phyloP scores from a whole-genome alignment of 1,140 invertebrate species.

The Drusus annulatus region DNA sequence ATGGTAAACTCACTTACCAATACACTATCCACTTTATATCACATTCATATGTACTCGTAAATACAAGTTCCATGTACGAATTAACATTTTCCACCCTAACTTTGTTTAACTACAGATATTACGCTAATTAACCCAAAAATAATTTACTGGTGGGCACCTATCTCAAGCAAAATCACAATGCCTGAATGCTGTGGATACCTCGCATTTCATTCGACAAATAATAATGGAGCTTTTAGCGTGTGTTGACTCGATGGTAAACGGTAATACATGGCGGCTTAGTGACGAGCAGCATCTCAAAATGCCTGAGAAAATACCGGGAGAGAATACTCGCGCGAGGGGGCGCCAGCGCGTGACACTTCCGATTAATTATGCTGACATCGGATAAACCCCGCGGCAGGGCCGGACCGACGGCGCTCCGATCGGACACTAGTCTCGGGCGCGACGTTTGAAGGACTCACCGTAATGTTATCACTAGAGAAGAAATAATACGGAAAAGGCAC shows the following conservation, averaged over 20 bases:
- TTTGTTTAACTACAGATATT: too few relatives aligned
- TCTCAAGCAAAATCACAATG: constrained; percentile 2
- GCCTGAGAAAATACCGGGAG: constrained; percentile 6
- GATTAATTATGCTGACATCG: constrained; percentile 37
- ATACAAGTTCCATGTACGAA: too few relatives aligned
- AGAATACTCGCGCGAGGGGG: constrained; percentile 9
- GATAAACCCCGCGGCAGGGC: constrained; percentile 4
- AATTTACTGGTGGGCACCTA: neutral
- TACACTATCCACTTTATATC: too few relatives aligned
- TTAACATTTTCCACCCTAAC: too few relatives aligned
- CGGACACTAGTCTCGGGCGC: too few relatives aligned
- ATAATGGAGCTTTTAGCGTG: constrained; percentile 10
- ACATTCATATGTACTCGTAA: too few relatives aligned
- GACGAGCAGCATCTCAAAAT: constrained; percentile 4
- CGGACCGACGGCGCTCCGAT: neutral
- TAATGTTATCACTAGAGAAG: too few relatives aligned
- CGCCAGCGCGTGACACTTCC: constrained; percentile 26
- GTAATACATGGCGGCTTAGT: constrained; percentile 21
- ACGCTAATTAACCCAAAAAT: too few relatives aligned
- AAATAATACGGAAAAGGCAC: too few relatives aligned
- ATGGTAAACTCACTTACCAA: too few relatives aligned
- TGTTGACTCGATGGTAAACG: neutral
- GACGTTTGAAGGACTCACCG: too few relatives aligned
- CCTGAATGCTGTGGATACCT: neutral
- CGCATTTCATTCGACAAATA: neutral